Base-by-base conservation (phyloP, 2,888 invertebrate genomes). In the Ariolimax columbianus region DNA sequence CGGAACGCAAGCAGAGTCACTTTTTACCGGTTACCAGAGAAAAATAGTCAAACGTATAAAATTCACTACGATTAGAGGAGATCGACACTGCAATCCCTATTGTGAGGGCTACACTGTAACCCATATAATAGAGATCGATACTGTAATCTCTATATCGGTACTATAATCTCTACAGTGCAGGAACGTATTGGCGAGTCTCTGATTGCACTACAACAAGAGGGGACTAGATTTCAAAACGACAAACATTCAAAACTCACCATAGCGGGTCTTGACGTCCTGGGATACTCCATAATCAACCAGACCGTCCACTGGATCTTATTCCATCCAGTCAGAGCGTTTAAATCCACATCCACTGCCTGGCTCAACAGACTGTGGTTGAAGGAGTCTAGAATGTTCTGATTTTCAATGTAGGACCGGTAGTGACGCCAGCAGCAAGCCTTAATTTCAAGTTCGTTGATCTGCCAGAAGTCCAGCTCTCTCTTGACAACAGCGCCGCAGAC, bases 401-500 rank as follows among this genome's bases (percentile, higher is more conserved):
- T 93, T 89, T 93, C 93, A 77, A 93, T 92, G 89, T 92, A 92
- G 2, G 92, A 91, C 36, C 92, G 87, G 89, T 93, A 93, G 78
- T 92, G 92, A 23, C 92, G 89, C 93, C 93, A 93, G 87, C 94
- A 94, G 86, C 94, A 94, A 4, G 93, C 92, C 85, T 93, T 92
- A 79, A 94, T 93, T 82, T 91, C 91, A 79, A 90, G 89, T 88
- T 93, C 93, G 83, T 93, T 91, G 36, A 94, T 92, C 85, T 92
- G 92, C 94, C 94, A 94, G 89, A 91, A 94, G 85, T 93, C 93
- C 75, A 94, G 88, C 86, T 94, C 94, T 38, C 93, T 88, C 87
- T 93, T 93, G 40, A 93, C 93, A 33, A 94, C 94, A 19, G 93
- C 93, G 6, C 93, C 94, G 83, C 94, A 94, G 19, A 94, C 93